Percentiles rank a stretch among this genome's conserved stretches.
These are phyloP conservation scores for Novumbra hubbsi DNA, from an alignment of 2,797 vertebrate genomes.

Conservation along the genomic window DNA sequence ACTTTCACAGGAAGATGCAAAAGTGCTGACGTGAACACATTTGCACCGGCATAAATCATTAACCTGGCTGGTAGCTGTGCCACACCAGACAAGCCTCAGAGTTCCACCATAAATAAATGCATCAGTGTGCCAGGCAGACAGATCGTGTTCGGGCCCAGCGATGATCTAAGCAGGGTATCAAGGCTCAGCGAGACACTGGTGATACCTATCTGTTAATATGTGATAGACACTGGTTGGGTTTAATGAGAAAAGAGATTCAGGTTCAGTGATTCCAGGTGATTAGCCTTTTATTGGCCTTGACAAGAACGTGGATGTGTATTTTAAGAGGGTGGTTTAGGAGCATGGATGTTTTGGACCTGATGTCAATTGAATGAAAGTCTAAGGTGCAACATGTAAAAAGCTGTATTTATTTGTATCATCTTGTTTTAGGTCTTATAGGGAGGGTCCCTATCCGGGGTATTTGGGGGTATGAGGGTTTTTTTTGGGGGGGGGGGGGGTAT, in stretches of 20 bases:
- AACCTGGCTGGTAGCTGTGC: slow-evolving; percentile 9
- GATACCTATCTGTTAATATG: no score
- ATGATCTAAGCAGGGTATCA: not conserved
- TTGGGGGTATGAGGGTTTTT: not conserved
- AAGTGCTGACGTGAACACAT: slow-evolving; percentile 24
- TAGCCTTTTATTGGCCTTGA: not conserved
- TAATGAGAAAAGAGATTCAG: slow-evolving; percentile 3
- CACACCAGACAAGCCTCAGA: not conserved
- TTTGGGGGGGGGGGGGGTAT: no score
- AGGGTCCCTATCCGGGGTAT: no score
- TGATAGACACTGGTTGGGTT: not conserved
- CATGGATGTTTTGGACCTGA: not conserved
- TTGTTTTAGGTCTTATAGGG: no score
- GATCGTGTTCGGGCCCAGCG: slow-evolving; percentile 1
- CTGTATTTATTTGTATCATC: no score
- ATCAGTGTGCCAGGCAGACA: not conserved
- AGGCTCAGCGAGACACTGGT: not conserved
- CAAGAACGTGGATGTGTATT: not conserved
- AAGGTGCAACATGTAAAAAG: not conserved
- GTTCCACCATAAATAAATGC: slow-evolving; percentile 11
- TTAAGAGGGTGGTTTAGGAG: not conserved
- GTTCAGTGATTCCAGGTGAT: not conserved
- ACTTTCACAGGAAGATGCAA: not conserved
- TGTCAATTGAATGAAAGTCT: not conserved
- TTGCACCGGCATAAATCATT: slow-evolving; percentile 44